A percentile compares a stretch with the other conserved stretches of the same genome.
Evolutionary conservation across 1,140 invertebrate genomes (phyloP).

Genomic region (Drosophila littoralis): DNA sequence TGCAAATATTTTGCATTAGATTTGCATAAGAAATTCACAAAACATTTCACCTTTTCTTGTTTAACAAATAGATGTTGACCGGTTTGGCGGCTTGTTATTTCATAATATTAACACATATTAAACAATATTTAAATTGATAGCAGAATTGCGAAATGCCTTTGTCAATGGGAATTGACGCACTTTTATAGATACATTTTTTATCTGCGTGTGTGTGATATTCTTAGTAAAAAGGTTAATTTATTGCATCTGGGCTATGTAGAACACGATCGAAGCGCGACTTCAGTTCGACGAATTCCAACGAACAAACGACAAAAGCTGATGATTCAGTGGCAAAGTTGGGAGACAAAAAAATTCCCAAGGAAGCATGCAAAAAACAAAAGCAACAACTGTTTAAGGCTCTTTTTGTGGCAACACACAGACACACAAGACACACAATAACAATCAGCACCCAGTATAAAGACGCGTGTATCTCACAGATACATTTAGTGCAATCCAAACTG

Average conservation of each 20-base stretch:
- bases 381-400: slow-evolving; percentile 34
- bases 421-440: not conserved
- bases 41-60: slow-evolving; percentile 48
- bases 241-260: slow-evolving; percentile 54
- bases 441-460: slow-evolving; percentile 28
- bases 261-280: slow-evolving; percentile 60
- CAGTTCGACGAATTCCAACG: slow-evolving; percentile 8
- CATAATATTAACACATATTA: slow-evolving; percentile 56
- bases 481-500: slow-evolving; percentile 35
- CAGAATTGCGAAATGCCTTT: slow-evolving; percentile 21
- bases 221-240: slow-evolving; percentile 38
- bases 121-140: slow-evolving; percentile 8
- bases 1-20: slow-evolving; percentile 50
- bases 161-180: slow-evolving; percentile 1
- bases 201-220: slow-evolving; percentile 8
- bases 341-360: slow-evolving; percentile 22
- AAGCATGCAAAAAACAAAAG: slow-evolving; percentile 23
- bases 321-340: slow-evolving; percentile 29
- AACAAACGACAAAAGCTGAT: slow-evolving; percentile 14
- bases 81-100: slow-evolving; percentile 50
- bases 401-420: slow-evolving; percentile 22
- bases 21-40: slow-evolving; percentile 47
- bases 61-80: slow-evolving; percentile 27
- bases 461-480: slow-evolving; percentile 53
- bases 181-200: not conserved